Evolutionary conservation across 30 jellyfish, hydroid and myxozoan genomes (phyloP), one percentile per base, ranked within the genome.

Genomic region (Aurelia aurita complex sp. Pacific): DNA sequence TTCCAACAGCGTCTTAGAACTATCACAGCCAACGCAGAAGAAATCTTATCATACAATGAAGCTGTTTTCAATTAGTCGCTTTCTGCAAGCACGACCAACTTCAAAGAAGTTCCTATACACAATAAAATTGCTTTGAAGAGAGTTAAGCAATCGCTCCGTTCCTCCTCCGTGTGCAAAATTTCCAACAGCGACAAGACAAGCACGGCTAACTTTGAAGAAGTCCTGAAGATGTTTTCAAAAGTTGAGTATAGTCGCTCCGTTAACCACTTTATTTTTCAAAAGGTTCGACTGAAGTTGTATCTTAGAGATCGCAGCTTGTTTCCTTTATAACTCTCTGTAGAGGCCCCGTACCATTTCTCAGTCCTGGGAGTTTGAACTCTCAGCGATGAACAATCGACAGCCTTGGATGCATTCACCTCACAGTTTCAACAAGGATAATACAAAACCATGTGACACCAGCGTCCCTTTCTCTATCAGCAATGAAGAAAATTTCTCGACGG

Each of bases 281-380:
- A 32, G 79, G 74, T 71, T 19, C 29, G 38, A 35, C 64, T 33
- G 57, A 61, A 67, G 72, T 29, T 32, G 18, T 59, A 57, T 14
- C 36, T 72, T 38, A 59, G 72, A 29, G 52, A 14, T 77, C 87
- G 23, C 93, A 84, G 93, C 93, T 84, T 70, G 93, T n/a, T 19
- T 38, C 82, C 67, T 43, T 73, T 63, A 73, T 74, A 3, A 14
- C 23, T 0, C 88, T 61, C 88, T 64, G 79, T 63, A 63, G 32
- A n/a, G 52, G 33, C 72, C 16, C 74, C 69, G 59, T 42, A 17
- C 60, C 67, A 13, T n/a, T 50, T 68, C 84, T 66, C 90, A 80
- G 63, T 71, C 80, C 63, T 59, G 85, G 82, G 92, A 70, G 71
- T 61, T 43, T 50, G 53, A 79, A 32, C 63, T 61, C 80, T 35